These are phyloP conservation scores for Venusia cambrica DNA, from an alignment of 2,888 invertebrate genomes.

Conservation along the genomic window DNA sequence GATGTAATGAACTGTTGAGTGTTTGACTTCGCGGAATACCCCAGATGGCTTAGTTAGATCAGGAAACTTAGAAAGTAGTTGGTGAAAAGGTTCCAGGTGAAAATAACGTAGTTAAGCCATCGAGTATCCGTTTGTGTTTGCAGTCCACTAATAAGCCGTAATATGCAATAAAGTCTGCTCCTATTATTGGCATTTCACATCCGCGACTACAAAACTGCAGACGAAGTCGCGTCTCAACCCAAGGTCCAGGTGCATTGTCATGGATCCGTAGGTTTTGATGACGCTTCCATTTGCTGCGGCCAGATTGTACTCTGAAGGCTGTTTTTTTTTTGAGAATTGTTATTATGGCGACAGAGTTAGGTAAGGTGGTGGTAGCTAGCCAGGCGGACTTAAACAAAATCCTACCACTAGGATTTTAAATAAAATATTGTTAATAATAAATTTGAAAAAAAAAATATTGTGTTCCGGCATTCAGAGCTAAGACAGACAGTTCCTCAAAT, in stretches of 20 bases:
- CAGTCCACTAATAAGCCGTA: constrained; percentile 13
- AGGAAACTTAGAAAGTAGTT: constrained; percentile 18
- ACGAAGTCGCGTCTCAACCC: constrained; percentile 11
- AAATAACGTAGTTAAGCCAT: constrained; percentile 1
- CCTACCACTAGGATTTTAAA: no score
- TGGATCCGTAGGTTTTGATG: constrained; percentile 11
- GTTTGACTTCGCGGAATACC: background rate
- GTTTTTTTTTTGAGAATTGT: no score
- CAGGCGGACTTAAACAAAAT: no score
- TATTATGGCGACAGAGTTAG: no score
- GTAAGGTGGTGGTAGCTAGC: no score
- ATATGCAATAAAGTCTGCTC: constrained; percentile 14
- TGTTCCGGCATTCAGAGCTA: no score
- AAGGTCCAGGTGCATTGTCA: constrained; percentile 8
- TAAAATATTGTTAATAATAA: no score
- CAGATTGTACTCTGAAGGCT: background rate
- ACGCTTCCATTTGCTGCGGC: constrained; percentile 12
- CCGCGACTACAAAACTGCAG: constrained; percentile 13
- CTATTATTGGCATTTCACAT: constrained; percentile 12
- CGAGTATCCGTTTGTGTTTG: constrained; percentile 4
- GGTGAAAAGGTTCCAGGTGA: constrained; percentile 27
- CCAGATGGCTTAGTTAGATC: constrained; percentile 29
- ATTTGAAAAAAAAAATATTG: no score
- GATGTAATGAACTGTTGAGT: constrained; percentile 18
- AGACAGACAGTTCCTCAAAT: no score